Evolutionary conservation across 1,140 invertebrate genomes (phyloP).

Genomic region (Drosophila repletoides): DNA sequence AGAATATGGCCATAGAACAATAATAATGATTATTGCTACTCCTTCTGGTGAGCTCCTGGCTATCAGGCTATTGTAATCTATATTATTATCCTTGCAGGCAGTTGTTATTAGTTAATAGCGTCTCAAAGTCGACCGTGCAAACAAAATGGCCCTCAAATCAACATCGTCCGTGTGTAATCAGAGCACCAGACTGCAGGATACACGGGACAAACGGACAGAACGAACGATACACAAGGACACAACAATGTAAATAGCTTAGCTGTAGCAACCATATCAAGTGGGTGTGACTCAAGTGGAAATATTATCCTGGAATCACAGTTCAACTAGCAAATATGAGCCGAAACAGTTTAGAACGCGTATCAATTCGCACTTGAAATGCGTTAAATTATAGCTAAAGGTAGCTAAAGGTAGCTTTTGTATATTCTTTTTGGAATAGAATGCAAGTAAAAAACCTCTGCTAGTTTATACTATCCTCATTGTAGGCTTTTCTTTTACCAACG

Average conservation of each 20-base stretch:
- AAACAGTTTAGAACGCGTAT: too few species aligned
- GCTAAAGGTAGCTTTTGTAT: too few species aligned
- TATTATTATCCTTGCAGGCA: conserved; percentile 31
- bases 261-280: conserved; percentile 2
- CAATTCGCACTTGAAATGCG: too few species aligned
- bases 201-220: too few species aligned
- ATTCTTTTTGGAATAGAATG: too few species aligned
- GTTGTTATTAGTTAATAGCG: conserved; percentile 29
- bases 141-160: conserved; percentile 2
- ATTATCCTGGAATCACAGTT: neutral
- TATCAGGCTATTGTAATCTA: conserved; percentile 23
- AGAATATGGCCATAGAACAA: neutral
- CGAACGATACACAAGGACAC: neutral
- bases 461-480: too few species aligned
- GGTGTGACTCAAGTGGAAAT: neutral
- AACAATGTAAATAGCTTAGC: neutral
- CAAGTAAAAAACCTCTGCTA: too few species aligned
- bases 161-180: conserved; percentile 6
- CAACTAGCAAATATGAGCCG: neutral
- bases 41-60: neutral
- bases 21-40: conserved; percentile 16
- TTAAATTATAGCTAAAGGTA: too few species aligned
- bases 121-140: neutral
- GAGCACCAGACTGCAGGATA: neutral
- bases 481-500: too few species aligned